Base-by-base conservation (phyloP, 2,113 vertebrate genomes). In the Pantherophis guttatus region DNA sequence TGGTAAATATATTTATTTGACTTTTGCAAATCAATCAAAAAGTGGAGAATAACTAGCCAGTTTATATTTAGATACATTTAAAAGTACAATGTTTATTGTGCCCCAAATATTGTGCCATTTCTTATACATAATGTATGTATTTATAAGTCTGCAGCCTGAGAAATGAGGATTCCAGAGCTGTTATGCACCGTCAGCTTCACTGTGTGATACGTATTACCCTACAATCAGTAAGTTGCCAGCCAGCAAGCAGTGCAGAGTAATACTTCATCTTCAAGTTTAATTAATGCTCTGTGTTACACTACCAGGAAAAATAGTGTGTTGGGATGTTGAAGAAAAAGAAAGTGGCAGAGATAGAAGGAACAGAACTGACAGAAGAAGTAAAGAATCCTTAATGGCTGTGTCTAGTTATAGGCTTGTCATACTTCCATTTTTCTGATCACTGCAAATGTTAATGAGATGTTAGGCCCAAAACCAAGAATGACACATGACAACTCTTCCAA, bases 191-290 rank as follows among this genome's bases (percentile, higher is more conserved):
- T 44, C 70, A 91, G 91, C 48, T 90, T 1, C 85, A 91, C 88
- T n/a, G 0, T 59, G 50, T 39, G 90, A 54, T 88, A 4, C 1
- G 0, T 70, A 81, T 95, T 94, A 50, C 26, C n/a, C 19, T 91
- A 3, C 0, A 0, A 88, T 52, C 23, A 9, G 9, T 92, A 91
- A 75, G 86, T 5, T 94, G 91, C 8, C 50, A 95, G 91, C 2
- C n/a, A 95, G 75, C 3, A 3, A 93, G 94, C 2, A 89, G 10
- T 57, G 0, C 48, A 57, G 57, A 93, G 19, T 86, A 90, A 11
- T 91, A 65, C 90, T 96, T 95, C 50, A 93, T 3, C 5, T 92
- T 4, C 90, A 88, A 89, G 10, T 50, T 92, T 95, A 94, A 92
- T 94, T 95, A 89, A 91, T 86, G 53, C 13, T 85, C 5, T 11